Evolutionary conservation across 2,113 vertebrate genomes (phyloP).

Genomic region (Atrichornis clamosus): DNA sequence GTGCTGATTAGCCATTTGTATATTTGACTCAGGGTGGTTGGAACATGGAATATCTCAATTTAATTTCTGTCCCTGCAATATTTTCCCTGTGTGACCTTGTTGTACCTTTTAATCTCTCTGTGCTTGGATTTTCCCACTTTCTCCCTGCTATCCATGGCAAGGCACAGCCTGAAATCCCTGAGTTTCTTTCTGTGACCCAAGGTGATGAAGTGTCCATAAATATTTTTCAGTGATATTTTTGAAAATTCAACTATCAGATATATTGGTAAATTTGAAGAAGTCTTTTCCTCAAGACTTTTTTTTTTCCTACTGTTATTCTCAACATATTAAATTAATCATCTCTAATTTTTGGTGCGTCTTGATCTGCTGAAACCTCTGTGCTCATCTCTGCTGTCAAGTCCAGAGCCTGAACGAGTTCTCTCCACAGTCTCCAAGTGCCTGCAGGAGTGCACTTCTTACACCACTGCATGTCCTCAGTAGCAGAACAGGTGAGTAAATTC

Average conservation of each 20-base stretch:
- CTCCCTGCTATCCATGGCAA: background rate
- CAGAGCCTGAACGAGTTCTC: background rate
- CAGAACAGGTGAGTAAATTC: constrained; percentile 44
- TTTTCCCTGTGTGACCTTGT: background rate
- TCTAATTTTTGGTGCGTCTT: background rate
- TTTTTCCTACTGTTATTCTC: background rate
- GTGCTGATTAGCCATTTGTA: constrained; percentile 49
- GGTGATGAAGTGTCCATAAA: background rate
- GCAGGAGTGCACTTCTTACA: background rate
- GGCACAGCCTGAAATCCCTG: background rate
- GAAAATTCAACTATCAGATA: background rate
- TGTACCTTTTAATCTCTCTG: background rate
- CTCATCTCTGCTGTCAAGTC: background rate
- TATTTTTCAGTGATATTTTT: background rate
- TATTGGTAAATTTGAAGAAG: background rate
- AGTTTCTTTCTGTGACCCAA: background rate
- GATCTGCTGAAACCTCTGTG: background rate
- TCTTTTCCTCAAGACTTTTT: background rate
- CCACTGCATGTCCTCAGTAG: background rate
- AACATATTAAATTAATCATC: background rate
- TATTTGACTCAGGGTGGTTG: background rate
- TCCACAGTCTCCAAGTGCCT: background rate
- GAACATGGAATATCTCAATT: background rate
- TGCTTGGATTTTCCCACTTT: background rate
- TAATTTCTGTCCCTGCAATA: background rate